Base-by-base conservation (phyloP, 2,797 vertebrate genomes). In the Lepidocolaptes lacrymiger region DNA sequence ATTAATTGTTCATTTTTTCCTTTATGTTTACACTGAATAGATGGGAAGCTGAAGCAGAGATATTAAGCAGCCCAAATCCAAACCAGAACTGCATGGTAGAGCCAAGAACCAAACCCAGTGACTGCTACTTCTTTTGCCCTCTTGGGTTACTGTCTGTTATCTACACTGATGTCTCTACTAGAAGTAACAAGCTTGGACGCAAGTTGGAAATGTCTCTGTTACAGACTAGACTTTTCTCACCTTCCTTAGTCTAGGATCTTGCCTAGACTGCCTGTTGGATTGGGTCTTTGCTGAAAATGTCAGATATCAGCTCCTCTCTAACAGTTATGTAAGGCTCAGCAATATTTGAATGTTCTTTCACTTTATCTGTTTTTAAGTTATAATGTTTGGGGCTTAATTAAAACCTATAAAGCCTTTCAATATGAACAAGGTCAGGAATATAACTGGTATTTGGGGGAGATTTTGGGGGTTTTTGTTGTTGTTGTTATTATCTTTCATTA, bases 1-100 rank as follows among this genome's bases (percentile, higher is more conserved):
- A 85, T 78, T 77, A 81, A 49, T 77, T 72, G 5, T 84, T 72
- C 44, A 19, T n/a, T 6, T 89, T 88, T 91, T 90, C 80, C 39
- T 49, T 80, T 61, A 44, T 44, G n/a, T 0, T 46, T 18, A 28
- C 19, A 43, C 76, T 93, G 83, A 73, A 66, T 6, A 91, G 72
- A 32, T 58, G 24, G 28, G 10, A 85, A 72, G 51, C 16, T 58
- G 54, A 94, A 87, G 22, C 21, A 68, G 14, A 76, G 61, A 58
- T 85, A 88, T 62, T 51, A 22, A 6, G 2, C 52, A 58, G 5
- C 15, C 23, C 13, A 51, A 94, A 95, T n/a, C 27, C 14, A 37
- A 23, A 43, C 3, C n/a, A 12, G 6, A 75, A 59, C 3, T 34
- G 6, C 54, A 7, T 27, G 14, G 17, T 9, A 73, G 36, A 72